Base-by-base conservation (phyloP, 2,797 vertebrate genomes). In the Phrynocephalus guinanensis region DNA sequence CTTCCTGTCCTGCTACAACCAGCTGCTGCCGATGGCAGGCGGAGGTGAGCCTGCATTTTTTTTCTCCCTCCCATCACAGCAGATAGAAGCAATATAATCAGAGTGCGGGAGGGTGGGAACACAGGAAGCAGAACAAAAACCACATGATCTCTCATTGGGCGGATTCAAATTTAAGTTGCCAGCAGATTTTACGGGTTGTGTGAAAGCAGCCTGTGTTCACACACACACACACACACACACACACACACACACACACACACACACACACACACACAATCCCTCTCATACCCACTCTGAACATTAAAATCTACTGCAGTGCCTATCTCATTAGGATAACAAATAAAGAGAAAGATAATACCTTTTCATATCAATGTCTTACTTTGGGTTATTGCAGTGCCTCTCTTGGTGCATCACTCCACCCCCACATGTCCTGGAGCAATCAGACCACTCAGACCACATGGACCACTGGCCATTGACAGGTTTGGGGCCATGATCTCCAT, bases 401-500 rank as follows among this genome's bases (percentile, higher is more conserved):
- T 99, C 99, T 66, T 97, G 97, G 85, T 97, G 96, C 85, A 96
- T 98, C 82, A 99, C 97, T 30, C 99, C 99, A 70, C 97, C 97
- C 79, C 98, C 98, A 11, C 99, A 99, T 1, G 97, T 98, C 71
- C 99, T 97, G 79, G 98, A 99, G 92, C 99, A 99, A 63, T 98
- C 97, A 0, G 98, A 98, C 99, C 98, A 99, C 90, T 96, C 95
- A 0, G 98, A 97, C 99, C 99, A 99, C 60, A 95, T 28, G 0
- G 99, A 99, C 99, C 99, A 99, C 87, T 99, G 98, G 67, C 99
- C 99, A 0, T 99, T 95, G 77, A 99, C 83, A 0, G 98, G 96
- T 88, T 96, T 97, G 4, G 99, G 99, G 2, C 99, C 98, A 0
- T 98, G 97, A 22, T 99, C 98, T 44, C 99, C 99, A 0, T 97